Percentiles rank a stretch among this genome's conserved stretches.
These are phyloP conservation scores for Apogon hyalosoma DNA, from an alignment of 2,797 vertebrate species.

Conservation along the genomic window DNA sequence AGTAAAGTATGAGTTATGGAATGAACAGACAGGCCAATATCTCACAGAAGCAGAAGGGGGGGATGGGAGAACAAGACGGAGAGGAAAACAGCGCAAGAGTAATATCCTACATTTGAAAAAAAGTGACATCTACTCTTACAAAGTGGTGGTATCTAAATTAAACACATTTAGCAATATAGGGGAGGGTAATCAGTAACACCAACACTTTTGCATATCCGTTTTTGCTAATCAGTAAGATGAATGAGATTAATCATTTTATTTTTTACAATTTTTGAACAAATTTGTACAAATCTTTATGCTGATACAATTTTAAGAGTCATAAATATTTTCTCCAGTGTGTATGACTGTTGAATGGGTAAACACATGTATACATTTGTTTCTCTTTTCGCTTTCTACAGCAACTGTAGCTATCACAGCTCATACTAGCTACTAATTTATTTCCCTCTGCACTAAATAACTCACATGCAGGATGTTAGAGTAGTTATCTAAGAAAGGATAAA, in stretches of 20 bases:
- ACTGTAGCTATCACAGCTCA: neutral
- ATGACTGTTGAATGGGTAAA: neutral
- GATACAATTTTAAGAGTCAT: neutral
- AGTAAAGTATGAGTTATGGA: slow-evolving; percentile 85
- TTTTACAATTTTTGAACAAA: slow-evolving; percentile 8
- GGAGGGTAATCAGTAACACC: slow-evolving; percentile 38
- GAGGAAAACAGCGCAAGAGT: slow-evolving; percentile 21
- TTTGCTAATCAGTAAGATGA: slow-evolving; percentile 7
- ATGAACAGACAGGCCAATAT: slow-evolving; percentile 79
- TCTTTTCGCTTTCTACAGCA: neutral
- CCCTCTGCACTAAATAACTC: neutral
- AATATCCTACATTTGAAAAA: slow-evolving; percentile 49
- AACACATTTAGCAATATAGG: slow-evolving; percentile 44
- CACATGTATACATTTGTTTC: neutral
- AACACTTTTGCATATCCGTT: slow-evolving; percentile 21
- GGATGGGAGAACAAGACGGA: slow-evolving; percentile 10
- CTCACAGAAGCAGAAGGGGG: slow-evolving; percentile 56
- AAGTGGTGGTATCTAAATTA: slow-evolving; percentile 60
- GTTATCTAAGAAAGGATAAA: neutral
- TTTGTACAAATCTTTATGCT: slow-evolving; percentile 1
- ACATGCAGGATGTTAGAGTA: neutral
- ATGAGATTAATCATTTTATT: slow-evolving; percentile 31
- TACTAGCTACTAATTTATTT: neutral
- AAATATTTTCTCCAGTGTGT: neutral
- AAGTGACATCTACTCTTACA: slow-evolving; percentile 52